Evolutionary conservation across 2,888 invertebrate species (phyloP), one percentile per base, ranked within the genome.

Genomic region (Omphaloscelis lunosa): DNA sequence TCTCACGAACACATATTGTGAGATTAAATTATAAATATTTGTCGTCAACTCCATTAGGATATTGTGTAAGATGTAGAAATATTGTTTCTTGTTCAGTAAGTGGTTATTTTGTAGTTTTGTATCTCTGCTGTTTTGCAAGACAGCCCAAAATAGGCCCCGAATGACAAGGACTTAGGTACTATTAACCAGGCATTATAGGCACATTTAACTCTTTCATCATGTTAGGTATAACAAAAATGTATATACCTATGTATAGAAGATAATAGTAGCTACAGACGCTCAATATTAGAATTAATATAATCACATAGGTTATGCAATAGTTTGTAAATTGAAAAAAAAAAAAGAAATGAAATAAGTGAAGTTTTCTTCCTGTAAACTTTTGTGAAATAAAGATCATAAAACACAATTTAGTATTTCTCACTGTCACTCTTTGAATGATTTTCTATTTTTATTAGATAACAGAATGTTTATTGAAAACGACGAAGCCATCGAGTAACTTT

Each of bases 21-120:
- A 83, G 69, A 66, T 80, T 80, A 83, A 76, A 69, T 80, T 80
- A 65, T 69, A 69, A 66, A 79, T 79, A 63, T 68, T 45, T 34
- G 41, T 84, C 79, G 29, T 48, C 45, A 79, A 59, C 51, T 53
- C 53, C n/a, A 29, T 70, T 69, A 65, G 2, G 34, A 56, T 61
- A 69, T 29, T 45, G 20, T 34, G 51, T 45, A 20, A 51, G 29
- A 27, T 41, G 6, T 48, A 8, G 7, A 65, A 27, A 27, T 48
- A 23, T 56, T 45, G 34, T 2, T 29, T 3, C 12, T 23, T 58
- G 27, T 58, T 58, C 12, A n/a, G 58, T 15, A 27, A 58, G 27
- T 15, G 17, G 15, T 15, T 0, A 58, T 58, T 58, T n/a, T 56
- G 11, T 53, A 4, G 11, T 56, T n/a, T 56, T 53, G n/a, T 27